phyloP scores from a whole-genome alignment of 2,113 vertebrate genomes.

The Xyliphius kryptos region DNA sequence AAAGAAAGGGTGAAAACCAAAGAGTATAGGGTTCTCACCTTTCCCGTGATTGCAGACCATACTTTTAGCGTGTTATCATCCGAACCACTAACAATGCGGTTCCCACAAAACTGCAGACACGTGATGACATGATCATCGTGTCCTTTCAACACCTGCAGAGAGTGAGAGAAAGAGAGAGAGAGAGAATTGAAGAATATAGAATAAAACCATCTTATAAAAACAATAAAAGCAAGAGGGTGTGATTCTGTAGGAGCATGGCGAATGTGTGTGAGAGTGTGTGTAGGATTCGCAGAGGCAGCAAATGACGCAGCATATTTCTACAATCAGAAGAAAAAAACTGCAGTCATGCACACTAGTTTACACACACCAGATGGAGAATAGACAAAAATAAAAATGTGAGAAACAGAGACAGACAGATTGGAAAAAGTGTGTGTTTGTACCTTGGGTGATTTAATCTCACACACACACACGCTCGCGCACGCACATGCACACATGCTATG shows the following conservation, averaged over 20 bases:
- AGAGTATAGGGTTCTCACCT: slow-evolving; percentile 77
- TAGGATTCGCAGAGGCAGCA: slow-evolving; percentile 27
- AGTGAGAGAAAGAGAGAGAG: slow-evolving; percentile 8
- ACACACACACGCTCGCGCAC: no score
- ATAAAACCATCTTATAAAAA: background rate
- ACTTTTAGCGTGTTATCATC: slow-evolving; percentile 98
- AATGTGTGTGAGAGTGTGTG: no score
- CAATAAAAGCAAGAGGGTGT: slow-evolving; percentile 10
- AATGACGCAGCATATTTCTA: slow-evolving; percentile 31
- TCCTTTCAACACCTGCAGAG: slow-evolving; percentile 91
- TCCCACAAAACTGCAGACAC: slow-evolving; percentile 96
- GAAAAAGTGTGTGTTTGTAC: background rate
- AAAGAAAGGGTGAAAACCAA: background rate
- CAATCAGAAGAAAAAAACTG: background rate
- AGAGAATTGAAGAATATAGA: background rate
- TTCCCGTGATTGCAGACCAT: slow-evolving; percentile 97
- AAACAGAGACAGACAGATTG: no score
- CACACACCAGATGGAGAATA: background rate
- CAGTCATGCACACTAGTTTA: background rate
- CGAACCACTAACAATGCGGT: slow-evolving; percentile 94
- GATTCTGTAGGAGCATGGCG: background rate
- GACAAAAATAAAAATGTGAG: background rate
- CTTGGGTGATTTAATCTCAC: no score
- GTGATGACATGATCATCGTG: slow-evolving; percentile 98
- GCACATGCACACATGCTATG: no score